phyloP scores from a whole-genome alignment of 2,113 vertebrate species.

The Hemibagrus wyckioides region DNA sequence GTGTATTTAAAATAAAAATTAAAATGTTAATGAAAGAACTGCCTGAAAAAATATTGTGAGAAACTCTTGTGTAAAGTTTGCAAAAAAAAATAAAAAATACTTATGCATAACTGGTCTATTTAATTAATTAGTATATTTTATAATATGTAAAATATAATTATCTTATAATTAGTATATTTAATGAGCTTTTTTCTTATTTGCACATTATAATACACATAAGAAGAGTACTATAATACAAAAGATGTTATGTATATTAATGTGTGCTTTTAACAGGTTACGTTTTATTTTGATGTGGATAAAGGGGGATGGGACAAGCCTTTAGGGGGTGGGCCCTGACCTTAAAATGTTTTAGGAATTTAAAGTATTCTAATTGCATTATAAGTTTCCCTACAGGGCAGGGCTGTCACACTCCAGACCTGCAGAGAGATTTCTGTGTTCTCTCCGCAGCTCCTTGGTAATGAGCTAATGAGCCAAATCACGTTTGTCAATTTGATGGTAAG shows the following conservation, averaged over 20 bases:
- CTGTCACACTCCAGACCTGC: not conserved
- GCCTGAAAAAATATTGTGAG: not conserved
- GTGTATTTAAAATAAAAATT: too few species aligned
- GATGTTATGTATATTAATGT: not conserved
- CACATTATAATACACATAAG: not conserved
- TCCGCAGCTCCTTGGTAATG: not conserved
- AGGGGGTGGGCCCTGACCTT: not conserved
- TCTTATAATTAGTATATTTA: too few species aligned
- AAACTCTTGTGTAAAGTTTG: not conserved
- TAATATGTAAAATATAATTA: too few species aligned
- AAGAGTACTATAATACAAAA: not conserved
- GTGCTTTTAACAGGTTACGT: not conserved
- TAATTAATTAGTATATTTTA: too few species aligned
- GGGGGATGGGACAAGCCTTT: not conserved
- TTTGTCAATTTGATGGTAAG: not conserved
- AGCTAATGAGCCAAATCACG: not conserved
- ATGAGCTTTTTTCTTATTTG: not conserved
- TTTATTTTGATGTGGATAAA: not conserved
- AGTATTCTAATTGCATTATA: conserved; percentile 6
- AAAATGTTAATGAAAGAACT: not conserved
- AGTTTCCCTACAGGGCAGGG: conserved; percentile 7
- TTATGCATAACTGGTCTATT: too few species aligned
- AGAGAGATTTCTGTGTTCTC: not conserved
- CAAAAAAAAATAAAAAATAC: not conserved
- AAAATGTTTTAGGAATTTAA: conserved; percentile 21